Conservation (phyloP, 2,113 vertebrate genomes). For the Gallinago paraguaiae region DNA sequence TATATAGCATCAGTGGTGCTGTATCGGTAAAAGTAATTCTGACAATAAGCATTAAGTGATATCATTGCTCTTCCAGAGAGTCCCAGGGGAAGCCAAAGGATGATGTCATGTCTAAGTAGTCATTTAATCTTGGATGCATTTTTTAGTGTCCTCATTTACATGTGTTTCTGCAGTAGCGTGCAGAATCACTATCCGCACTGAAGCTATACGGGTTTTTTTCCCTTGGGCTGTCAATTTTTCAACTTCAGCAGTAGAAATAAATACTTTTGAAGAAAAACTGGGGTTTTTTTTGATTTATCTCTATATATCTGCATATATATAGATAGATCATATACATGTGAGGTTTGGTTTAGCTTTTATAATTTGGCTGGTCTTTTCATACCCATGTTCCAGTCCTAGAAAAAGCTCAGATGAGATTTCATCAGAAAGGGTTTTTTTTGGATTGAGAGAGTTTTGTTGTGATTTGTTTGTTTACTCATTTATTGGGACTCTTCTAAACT, state of each 20-base stretch:
- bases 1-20: background rate
- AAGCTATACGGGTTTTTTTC: background rate
- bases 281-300: background rate
- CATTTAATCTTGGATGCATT: background rate
- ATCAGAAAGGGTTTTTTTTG: background rate
- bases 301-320: background rate
- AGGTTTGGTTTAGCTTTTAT: background rate
- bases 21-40: background rate
- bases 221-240: background rate
- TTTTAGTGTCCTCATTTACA: background rate
- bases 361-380: background rate
- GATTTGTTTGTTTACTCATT: background rate
- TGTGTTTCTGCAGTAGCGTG: background rate
- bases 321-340: background rate
- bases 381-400: background rate
- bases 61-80: background rate
- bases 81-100: conserved; percentile 18
- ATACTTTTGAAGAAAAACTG: background rate
- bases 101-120: conserved; percentile 37
- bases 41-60: conserved; percentile 1
- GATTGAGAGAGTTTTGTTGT: background rate
- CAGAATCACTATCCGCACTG: background rate
- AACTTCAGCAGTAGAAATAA: background rate
- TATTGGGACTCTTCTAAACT: background rate
- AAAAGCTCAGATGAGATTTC: background rate